Percentiles rank a stretch among this genome's conserved stretches.
Conservation (phyloP, 1,140 invertebrate genomes). For the Antheraea pernyi region DNA sequence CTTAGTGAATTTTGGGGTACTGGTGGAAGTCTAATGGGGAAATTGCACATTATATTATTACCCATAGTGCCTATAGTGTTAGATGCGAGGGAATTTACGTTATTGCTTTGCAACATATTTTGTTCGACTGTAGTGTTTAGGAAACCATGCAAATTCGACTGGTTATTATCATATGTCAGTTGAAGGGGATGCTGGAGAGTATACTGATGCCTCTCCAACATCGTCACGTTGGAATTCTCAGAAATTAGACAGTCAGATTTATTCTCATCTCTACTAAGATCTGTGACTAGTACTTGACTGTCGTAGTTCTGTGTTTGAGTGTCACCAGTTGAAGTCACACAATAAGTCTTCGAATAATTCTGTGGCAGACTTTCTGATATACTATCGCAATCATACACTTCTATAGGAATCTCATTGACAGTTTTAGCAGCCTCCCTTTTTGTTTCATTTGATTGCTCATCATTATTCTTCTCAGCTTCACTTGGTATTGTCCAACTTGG, state of each 20-base stretch:
- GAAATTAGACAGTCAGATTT: conserved; percentile 67
- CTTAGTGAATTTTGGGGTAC: conserved; percentile 47
- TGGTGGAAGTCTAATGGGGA: conserved; percentile 61
- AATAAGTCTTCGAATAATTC: conserved; percentile 59
- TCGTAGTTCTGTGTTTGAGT: conserved; percentile 40
- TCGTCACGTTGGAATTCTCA: conserved; percentile 50
- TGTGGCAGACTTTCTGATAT: conserved; percentile 55
- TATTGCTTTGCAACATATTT: conserved; percentile 49
- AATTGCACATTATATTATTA: conserved; percentile 69
- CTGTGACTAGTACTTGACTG: conserved; percentile 47
- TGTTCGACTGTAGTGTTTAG: conserved; percentile 57
- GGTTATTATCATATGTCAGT: conserved; percentile 46
- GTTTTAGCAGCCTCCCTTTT: conserved; percentile 39
- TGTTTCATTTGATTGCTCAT: conserved; percentile 29
- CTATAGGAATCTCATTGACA: conserved; percentile 63
- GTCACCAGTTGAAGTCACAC: conserved; percentile 35
- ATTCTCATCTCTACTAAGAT: conserved; percentile 66
- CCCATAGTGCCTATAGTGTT: conserved; percentile 46
- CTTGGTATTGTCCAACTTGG: conserved; percentile 70
- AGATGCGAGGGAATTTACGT: conserved; percentile 47
- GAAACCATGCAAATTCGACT: conserved; percentile 54
- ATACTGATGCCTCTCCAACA: conserved; percentile 58
- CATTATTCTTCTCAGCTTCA: conserved; percentile 36
- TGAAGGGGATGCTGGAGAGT: conserved; percentile 47
- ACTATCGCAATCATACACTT: conserved; percentile 69